These are phyloP conservation scores for Xestia c-nigrum DNA, from an alignment of 2,888 invertebrate genomes.

Conservation along the genomic window DNA sequence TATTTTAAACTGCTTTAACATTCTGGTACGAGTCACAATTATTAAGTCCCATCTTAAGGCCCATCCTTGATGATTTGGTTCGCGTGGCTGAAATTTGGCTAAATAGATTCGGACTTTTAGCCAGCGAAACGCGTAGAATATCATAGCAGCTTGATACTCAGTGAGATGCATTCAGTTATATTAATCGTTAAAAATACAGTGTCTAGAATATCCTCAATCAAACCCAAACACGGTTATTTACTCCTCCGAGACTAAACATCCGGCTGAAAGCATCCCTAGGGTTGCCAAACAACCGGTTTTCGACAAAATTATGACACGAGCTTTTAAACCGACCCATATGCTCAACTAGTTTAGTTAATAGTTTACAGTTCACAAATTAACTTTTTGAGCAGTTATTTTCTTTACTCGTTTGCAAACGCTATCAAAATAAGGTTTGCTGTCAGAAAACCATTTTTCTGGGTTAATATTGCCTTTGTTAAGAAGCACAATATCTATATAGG, in stretches of 20 bases:
- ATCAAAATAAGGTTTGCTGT: not conserved
- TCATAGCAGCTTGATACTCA: constrained; percentile 5
- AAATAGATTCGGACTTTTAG: too few species aligned
- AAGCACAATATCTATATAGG: not conserved
- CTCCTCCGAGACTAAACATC: constrained; percentile 36
- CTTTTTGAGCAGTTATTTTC: not conserved
- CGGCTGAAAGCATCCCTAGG: constrained; percentile 33
- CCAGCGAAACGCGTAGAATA: not conserved
- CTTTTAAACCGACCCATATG: not conserved
- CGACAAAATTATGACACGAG: not conserved
- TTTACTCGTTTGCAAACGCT: not conserved
- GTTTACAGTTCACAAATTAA: not conserved
- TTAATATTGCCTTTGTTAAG: not conserved
- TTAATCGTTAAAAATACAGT: not conserved
- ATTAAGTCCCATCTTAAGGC: not conserved
- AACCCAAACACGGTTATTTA: not conserved
- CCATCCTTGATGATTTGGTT: too few species aligned
- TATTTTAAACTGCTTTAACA: constrained; percentile 9
- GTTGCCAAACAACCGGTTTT: constrained; percentile 20
- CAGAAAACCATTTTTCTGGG: not conserved
- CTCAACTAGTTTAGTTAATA: not conserved
- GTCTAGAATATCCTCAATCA: not conserved
- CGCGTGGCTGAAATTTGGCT: too few species aligned
- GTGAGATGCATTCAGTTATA: constrained; percentile 27
- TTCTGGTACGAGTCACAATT: not conserved